Evolutionary conservation across 2,797 vertebrate species (phyloP).

Genomic region (Dermochelys coriacea): DNA sequence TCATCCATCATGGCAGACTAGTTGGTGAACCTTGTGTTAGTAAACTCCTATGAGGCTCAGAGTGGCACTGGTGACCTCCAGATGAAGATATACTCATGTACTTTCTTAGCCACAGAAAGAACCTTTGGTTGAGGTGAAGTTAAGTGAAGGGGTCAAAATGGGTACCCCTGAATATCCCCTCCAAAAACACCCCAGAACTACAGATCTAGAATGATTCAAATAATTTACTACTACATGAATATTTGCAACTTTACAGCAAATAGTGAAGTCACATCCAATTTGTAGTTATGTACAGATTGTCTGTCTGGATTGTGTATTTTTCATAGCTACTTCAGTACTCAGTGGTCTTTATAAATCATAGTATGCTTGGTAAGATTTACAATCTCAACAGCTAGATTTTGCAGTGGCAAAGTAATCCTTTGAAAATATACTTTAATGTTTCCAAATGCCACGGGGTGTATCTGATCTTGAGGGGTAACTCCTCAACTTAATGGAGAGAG

Average conservation of each 20-base stretch:
- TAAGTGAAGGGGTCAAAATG: neutral
- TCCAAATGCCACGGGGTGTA: conserved; percentile 28
- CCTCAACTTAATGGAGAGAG: neutral
- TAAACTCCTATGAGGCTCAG: neutral
- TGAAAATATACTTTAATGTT: conserved; percentile 35
- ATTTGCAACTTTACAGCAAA: neutral
- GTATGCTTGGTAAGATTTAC: conserved; percentile 24
- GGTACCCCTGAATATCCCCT: neutral
- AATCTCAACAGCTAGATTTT: neutral
- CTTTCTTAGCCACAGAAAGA: neutral
- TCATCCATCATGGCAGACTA: neutral
- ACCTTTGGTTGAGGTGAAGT: neutral
- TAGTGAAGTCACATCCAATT: neutral
- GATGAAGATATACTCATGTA: neutral
- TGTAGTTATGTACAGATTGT: neutral
- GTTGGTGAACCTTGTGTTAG: fast-evolving
- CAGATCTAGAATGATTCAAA: neutral
- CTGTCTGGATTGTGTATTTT: neutral
- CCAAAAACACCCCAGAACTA: neutral
- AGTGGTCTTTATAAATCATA: conserved; percentile 20
- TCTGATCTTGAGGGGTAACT: conserved; percentile 55
- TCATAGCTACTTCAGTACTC: neutral
- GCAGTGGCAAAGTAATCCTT: neutral
- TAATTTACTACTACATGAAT: neutral
- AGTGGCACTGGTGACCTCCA: neutral